Conservation (phyloP, 2,888 invertebrate species). For the Altica lythri region DNA sequence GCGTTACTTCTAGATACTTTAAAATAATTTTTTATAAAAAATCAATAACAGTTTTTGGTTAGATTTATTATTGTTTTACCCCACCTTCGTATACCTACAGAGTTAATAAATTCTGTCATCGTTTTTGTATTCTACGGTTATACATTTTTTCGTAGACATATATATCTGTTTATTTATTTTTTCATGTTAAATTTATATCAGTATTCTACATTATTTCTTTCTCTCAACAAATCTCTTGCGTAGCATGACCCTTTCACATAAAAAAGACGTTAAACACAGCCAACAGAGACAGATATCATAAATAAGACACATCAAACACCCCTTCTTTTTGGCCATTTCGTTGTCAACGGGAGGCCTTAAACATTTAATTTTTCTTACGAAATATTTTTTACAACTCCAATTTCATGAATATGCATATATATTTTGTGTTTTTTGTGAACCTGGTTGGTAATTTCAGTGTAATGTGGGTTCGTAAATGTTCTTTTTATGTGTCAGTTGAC, state of each 20-base stretch:
- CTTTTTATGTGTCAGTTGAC: constrained; percentile 1
- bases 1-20: too few relatives aligned
- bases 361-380: constrained; percentile 12
- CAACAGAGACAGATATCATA: constrained; percentile 11
- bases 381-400: constrained; percentile 9
- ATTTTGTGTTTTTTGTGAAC: constrained; percentile 4
- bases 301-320: constrained; percentile 16
- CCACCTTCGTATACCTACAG: too few relatives aligned
- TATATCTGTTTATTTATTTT: too few relatives aligned
- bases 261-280: constrained; percentile 5
- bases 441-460: constrained; percentile 8
- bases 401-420: constrained; percentile 18
- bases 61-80: too few relatives aligned
- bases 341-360: constrained; percentile 7
- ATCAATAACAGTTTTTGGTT: too few relatives aligned
- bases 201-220: not conserved
- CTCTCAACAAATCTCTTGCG: not conserved
- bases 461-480: constrained; percentile 9
- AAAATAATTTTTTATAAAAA: too few relatives aligned
- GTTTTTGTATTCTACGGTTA: too few relatives aligned
- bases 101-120: too few relatives aligned
- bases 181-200: too few relatives aligned
- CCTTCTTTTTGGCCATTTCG: constrained; percentile 10
- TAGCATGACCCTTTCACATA: not conserved
- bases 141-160: too few relatives aligned